Base-by-base conservation (phyloP, 2,888 invertebrate species). In the Andricus curvator region DNA sequence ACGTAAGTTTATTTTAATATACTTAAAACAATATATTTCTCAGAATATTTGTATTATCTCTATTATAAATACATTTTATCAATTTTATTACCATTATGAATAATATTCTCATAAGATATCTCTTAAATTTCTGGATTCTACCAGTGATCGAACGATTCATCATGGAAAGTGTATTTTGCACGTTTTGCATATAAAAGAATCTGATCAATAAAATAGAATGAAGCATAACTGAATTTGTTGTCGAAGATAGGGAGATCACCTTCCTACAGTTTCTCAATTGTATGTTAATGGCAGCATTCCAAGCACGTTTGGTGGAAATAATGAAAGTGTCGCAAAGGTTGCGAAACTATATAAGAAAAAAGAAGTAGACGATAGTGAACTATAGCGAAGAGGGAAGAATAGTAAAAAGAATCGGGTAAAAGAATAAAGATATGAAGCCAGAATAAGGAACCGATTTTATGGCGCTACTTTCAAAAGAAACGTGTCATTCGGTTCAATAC, bases 261-360 rank as follows among this genome's bases (percentile, higher is more conserved):
- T 70, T 51, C 20, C 70, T 20, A 51, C 29, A 70, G 17, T 70
- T 70, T 51, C 51, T 70, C 29, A 20, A 51, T 51, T 33, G 76
- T 76, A 83, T 20, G 64, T 64, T 51, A 56, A 68, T 60, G 25
- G 48, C 62, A 70, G 78, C 78, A 83, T 83, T 82, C 84, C 64
- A 41, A 37, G 77, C 83, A 81, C 83, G 81, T 85, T 82, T 51
- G 37, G 68, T 29, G 81, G 60, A 77, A 79, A 83, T 80, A 80
- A 56, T 78, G 76, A 78, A 81, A 80, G 77, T 79, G 68, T 78
- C 62, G 67, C 77, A 62, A 82, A 77, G 82, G 77, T 81, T 82
- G 78, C 82, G 80, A 84, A 82, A 84, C 81, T 70, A 70, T 48
- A 29, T 51, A 70, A 51, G 77, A 77, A 68, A 74, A 62, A 62